Evolutionary conservation across 2,888 invertebrate species (phyloP).

Genomic region (Lasioglossum oenotherae): DNA sequence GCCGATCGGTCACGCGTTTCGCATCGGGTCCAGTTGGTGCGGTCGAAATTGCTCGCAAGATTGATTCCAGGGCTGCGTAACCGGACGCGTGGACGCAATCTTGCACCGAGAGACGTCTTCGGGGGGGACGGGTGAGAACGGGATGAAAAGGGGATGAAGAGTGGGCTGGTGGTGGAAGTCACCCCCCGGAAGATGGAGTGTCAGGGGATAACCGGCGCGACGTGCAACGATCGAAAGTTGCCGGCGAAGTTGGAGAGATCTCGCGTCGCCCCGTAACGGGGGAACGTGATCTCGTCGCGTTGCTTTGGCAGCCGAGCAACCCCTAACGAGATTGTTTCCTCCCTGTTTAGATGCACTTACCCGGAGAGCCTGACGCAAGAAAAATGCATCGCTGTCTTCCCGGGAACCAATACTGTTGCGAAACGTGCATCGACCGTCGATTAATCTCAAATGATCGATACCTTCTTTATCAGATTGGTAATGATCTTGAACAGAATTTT

Average conservation of each 20-base stretch:
- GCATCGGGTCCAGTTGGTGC: background rate
- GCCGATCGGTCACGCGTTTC: conserved; percentile 2
- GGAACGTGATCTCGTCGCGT: conserved; percentile 34
- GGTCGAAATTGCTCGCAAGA: conserved; percentile 24
- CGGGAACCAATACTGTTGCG: background rate
- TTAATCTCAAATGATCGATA: background rate
- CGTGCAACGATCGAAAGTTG: conserved; percentile 22
- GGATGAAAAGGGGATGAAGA: background rate
- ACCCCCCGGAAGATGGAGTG: background rate
- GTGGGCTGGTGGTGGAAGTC: background rate
- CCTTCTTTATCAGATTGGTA: background rate
- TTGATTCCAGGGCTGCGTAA: conserved; percentile 17
- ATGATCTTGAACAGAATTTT: background rate
- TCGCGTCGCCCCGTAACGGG: conserved; percentile 18
- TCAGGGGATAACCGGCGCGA: background rate
- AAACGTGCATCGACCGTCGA: background rate
- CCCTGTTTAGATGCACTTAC: conserved; percentile 14
- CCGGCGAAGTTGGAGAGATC: conserved; percentile 18
- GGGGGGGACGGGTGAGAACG: background rate
- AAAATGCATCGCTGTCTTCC: background rate
- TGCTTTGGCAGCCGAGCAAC: conserved; percentile 18
- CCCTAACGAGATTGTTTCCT: conserved; percentile 41
- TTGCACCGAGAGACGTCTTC: background rate
- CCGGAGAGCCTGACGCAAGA: background rate
- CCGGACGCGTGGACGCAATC: conserved; percentile 7